Base-by-base conservation (phyloP, 1,140 invertebrate species). In the Drosophila watanabei region DNA sequence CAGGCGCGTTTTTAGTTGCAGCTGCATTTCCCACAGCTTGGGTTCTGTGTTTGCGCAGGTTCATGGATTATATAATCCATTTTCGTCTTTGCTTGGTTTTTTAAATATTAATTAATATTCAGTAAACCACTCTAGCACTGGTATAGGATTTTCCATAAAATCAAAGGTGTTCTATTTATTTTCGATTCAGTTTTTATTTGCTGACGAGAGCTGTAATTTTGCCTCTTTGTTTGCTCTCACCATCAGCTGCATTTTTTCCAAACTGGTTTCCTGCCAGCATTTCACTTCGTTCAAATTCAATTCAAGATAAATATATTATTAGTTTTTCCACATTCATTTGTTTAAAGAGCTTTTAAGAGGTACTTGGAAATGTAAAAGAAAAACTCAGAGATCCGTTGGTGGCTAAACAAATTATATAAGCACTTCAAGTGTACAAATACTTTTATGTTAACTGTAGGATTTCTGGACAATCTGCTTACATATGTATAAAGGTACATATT, bases 1-100 rank as follows among this genome's bases (percentile, higher is more conserved):
- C 37, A 71, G 60, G 37, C 48, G 39, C 49, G 0, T 39, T 70
- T 48, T 28, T 37, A 2, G 10, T 13, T 71, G 68, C 68, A 71
- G 68, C 68, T 71, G 68, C 68, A 71, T 39, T 70, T 32, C 1
- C 18, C 0, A 4, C 14, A 30, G 16, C 8, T 37, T 16, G 45
- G 7, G 14, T 35, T 39, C 6, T 37, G 14, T 46, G 24, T 69
- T 71, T 71, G 32, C 18, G 11, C 63, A 56, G 68, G 33, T 70
- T 71, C 33, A 3, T 24, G 24, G 20, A 28, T 56, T 57, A 57
- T 46, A 39, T 28, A 56, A 69, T 46, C 7, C 10, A 13, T 10
- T n/a, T 16, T 11, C 9, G 11, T 32, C 2, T 10, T 32, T 51
- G 16, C 3, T 32, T 18, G 2, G 5, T 16, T n/a, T 30, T 30